Base-by-base conservation (phyloP, 2,797 vertebrate genomes). In the Malurus leucopterus region DNA sequence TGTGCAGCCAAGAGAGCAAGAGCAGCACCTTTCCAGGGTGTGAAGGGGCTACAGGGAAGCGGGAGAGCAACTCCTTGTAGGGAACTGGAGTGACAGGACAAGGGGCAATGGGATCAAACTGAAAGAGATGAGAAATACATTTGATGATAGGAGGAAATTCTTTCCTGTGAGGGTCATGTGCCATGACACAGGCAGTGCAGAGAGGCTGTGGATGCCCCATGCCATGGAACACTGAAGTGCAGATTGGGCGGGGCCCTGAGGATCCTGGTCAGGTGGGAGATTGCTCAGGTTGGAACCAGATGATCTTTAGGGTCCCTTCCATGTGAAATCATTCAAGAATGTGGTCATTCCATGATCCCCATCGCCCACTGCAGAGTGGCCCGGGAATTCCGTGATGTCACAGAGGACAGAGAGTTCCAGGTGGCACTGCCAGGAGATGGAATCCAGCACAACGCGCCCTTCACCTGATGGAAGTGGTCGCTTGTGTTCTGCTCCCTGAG, bases 401-500 rank as follows among this genome's bases (percentile, higher is more conserved):
- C 21, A 21, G 47, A n/a, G 15, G 11, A 20, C 12, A 12, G 9
- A 36, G 8, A 5, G 73, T 21, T 38, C 16, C 16, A 64, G 11
- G 22, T 54, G 21, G 32, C 15, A 54, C 2, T 1, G 15, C 8
- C 40, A 46, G 50, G 7, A 13, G 6, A n/a, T 53, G 26, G 15
- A 10, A 15, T 26, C 0, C 0, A n/a, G 32, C 40, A 26, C 17
- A 64, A 4, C 2, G 2, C 21, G 5, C 32, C 13, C 21, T 24
- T n/a, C 47, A 43, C 2, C 23, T 10, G 71, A 7, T 51, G 46
- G 38, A 38, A 34, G 13, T 0, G 3, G 21, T 12, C 29, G 21
- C 13, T 23, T 13, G 2, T 2, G 7, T 12, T 13, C 5, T 3
- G 1, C 43, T 20, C 44, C 15, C 7, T 0, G 4, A 16, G n/a